These are phyloP conservation scores for Homarus gammarus DNA, from an alignment of 2,888 invertebrate genomes.

Conservation along the genomic window DNA sequence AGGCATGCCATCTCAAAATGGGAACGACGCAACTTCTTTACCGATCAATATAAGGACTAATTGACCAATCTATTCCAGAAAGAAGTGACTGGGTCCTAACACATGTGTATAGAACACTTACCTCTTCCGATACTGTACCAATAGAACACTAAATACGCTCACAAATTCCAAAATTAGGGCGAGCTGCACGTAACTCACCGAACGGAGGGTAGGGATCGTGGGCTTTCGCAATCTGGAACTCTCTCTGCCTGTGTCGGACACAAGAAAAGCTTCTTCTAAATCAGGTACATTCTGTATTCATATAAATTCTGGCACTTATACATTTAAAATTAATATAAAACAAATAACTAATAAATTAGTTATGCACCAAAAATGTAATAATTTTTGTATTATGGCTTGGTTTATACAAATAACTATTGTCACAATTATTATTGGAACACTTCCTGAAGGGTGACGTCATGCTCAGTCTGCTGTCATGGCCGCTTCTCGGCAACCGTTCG, in stretches of 20 bases:
- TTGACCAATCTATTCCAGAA: neutral
- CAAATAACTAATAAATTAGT: too few species aligned
- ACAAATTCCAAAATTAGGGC: neutral
- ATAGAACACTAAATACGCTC: neutral
- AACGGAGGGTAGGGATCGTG: constrained; percentile 47
- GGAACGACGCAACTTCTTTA: constrained; percentile 56
- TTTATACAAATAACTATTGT: neutral
- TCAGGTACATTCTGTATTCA: neutral
- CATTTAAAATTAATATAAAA: neutral
- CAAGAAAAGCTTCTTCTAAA: constrained; percentile 21
- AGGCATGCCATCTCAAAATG: constrained; percentile 13
- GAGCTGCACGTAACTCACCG: constrained; percentile 45
- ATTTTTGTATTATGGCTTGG: neutral
- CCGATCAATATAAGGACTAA: constrained; percentile 48
- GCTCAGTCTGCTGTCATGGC: constrained; percentile 55
- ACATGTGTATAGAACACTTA: neutral
- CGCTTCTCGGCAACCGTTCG: constrained; percentile 46
- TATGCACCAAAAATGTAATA: neutral
- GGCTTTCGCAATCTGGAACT: constrained; percentile 62
- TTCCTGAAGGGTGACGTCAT: constrained; percentile 56
- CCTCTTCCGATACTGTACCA: neutral
- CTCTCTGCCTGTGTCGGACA: neutral
- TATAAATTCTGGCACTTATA: neutral
- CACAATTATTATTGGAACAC: constrained; percentile 40
- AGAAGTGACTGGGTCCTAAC: neutral